Percentiles rank a stretch among this genome's conserved stretches.
These are phyloP conservation scores for Lagopus muta DNA, from an alignment of 2,113 vertebrate species.

Conservation along the genomic window DNA sequence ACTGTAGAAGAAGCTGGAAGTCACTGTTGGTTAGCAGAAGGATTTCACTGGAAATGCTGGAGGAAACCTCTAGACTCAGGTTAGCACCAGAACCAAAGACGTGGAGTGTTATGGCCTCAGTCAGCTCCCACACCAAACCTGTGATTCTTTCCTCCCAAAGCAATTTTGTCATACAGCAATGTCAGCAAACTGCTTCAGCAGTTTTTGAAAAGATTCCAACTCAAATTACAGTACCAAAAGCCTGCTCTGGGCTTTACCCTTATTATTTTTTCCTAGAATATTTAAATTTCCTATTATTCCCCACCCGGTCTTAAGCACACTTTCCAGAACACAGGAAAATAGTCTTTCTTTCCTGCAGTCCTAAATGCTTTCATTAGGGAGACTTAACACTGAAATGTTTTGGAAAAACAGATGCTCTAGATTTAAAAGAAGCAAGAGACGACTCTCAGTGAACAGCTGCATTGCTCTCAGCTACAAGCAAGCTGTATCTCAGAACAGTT, in stretches of 20 bases:
- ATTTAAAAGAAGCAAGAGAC: conserved; percentile 16
- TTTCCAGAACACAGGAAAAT: not conserved
- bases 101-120: not conserved
- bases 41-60: conserved; percentile 31
- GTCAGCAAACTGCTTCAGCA: conserved; percentile 37
- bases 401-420: not conserved
- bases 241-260: not conserved
- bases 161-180: not conserved
- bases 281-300: not conserved
- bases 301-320: not conserved
- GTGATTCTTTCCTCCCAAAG: conserved; percentile 3
- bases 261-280: not conserved
- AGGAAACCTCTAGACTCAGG: not conserved
- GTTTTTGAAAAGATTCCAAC: conserved; percentile 56
- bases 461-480: conserved; percentile 31
- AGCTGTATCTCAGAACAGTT: not conserved
- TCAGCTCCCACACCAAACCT: conserved; percentile 16
- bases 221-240: conserved; percentile 48
- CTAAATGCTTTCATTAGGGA: conserved; percentile 44
- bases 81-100: not conserved
- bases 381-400: not conserved
- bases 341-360: conserved; percentile 31
- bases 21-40: conserved; percentile 4
- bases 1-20: not conserved
- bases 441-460: conserved; percentile 51